phyloP scores from a whole-genome alignment of 2,113 vertebrate species.

The Synodontis membranacea region DNA sequence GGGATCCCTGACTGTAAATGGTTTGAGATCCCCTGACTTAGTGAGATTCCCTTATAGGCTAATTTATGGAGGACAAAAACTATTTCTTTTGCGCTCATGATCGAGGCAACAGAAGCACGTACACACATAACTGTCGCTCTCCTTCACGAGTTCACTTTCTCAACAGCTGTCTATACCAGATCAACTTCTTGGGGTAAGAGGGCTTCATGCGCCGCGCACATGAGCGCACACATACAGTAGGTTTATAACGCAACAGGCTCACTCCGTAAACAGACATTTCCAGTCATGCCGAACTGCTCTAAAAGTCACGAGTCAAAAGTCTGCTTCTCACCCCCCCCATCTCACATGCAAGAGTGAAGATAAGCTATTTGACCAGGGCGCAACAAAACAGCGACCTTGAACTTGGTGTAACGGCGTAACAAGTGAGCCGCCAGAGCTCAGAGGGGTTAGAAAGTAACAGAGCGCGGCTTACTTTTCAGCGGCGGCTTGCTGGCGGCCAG shows the following conservation, averaged over 20 bases:
- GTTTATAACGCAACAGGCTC: neutral
- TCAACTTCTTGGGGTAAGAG: neutral
- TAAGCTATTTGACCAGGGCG: neutral
- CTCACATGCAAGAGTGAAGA: neutral
- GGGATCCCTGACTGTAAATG: neutral
- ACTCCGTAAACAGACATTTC: neutral
- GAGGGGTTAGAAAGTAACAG: neutral
- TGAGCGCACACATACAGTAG: neutral
- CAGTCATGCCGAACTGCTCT: neutral
- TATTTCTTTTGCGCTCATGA: neutral
- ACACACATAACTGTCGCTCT: neutral
- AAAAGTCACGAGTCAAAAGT: slow-evolving; percentile 33
- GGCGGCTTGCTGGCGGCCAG: slow-evolving; percentile 66
- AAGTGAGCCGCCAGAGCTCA: slow-evolving; percentile 15
- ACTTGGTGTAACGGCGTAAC: neutral
- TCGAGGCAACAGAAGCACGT: neutral
- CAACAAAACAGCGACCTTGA: neutral
- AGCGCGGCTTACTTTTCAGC: slow-evolving; percentile 63
- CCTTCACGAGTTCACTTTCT: neutral
- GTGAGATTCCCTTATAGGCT: neutral
- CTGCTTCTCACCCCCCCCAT: neutral
- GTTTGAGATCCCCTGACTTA: neutral
- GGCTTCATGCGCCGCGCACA: no score
- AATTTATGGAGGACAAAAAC: neutral
- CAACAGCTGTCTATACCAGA: neutral